These are phyloP conservation scores for Peromyscus polionotus DNA, from an alignment of 2,113 vertebrate genomes.

Conservation along the genomic window DNA sequence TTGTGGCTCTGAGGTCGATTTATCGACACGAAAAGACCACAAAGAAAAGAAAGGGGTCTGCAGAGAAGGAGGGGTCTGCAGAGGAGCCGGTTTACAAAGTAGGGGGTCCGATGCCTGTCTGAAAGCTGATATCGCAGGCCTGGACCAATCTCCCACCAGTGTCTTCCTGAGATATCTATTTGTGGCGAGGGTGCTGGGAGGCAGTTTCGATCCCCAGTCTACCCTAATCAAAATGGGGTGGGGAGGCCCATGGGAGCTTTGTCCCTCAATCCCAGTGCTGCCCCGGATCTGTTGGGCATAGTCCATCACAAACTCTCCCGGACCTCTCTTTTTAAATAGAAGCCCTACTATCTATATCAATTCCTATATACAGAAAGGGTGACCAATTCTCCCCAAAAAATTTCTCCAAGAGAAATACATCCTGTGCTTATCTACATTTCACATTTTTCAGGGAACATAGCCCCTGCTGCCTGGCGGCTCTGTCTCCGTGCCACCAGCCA, in stretches of 20 bases:
- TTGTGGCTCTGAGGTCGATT: not conserved
- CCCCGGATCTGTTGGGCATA: not conserved
- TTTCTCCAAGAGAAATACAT: not conserved
- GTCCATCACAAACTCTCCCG: not conserved
- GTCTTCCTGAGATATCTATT: not conserved
- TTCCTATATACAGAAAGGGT: not conserved
- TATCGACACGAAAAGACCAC: not conserved
- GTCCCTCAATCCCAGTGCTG: not conserved
- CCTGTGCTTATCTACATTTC: not conserved
- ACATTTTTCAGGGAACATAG: not conserved
- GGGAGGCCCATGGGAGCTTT: not conserved
- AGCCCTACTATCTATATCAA: not conserved
- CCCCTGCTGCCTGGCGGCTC: not conserved
- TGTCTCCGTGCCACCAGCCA: fast-evolving
- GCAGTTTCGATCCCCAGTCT: not conserved
- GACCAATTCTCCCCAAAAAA: not conserved
- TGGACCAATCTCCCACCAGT: not conserved
- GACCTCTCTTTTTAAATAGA: not conserved
- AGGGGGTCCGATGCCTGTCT: not conserved
- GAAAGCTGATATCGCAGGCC: not conserved
- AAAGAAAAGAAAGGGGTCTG: not conserved
- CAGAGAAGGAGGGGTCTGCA: not conserved
- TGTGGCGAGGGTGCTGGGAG: fast-evolving
- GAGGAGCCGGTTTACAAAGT: not conserved
- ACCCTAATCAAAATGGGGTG: not conserved